Percentiles rank a stretch among this genome's conserved stretches.
Evolutionary conservation across 2,888 invertebrate genomes (phyloP).

Genomic region (Drosophila atripex): DNA sequence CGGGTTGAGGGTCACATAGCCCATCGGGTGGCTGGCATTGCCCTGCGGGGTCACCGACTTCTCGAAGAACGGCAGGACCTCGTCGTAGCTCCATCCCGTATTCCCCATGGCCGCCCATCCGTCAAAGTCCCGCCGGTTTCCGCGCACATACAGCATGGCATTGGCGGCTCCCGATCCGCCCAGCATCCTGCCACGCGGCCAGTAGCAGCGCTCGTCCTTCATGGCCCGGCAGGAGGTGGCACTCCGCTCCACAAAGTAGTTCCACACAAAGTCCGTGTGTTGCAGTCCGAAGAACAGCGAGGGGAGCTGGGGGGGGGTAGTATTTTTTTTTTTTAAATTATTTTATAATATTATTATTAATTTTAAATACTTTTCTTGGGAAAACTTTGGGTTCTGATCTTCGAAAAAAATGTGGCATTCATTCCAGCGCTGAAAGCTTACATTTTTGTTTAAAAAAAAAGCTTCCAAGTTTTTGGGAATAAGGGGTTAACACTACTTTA

Average conservation of each 20-base stretch:
- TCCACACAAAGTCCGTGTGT: conserved; percentile 70
- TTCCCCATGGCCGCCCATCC: conserved; percentile 87
- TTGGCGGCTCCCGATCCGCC: conserved; percentile 88
- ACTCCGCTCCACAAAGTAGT: conserved; percentile 75
- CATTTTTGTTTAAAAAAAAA: not conserved
- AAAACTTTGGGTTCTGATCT: not conserved
- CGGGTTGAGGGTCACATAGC: conserved; percentile 84
- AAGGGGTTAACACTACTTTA: too few species aligned
- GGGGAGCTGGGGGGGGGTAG: conserved; percentile 59
- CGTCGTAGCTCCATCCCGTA: conserved; percentile 89
- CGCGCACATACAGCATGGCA: conserved; percentile 87
- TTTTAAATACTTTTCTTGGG: not conserved
- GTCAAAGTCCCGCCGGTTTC: conserved; percentile 87
- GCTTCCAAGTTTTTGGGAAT: not conserved
- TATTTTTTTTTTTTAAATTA: not conserved
- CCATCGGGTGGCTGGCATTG: conserved; percentile 63
- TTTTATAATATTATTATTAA: not conserved
- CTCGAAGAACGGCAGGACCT: conserved; percentile 91
- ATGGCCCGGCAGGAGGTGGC: conserved; percentile 63
- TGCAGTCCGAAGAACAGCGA: conserved; percentile 62
- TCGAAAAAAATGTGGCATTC: not conserved
- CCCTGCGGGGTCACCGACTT: conserved; percentile 86
- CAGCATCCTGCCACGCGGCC: conserved; percentile 87
- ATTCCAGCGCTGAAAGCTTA: not conserved
- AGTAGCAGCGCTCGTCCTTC: conserved; percentile 83